Evolutionary conservation across 2,888 invertebrate species (phyloP), one percentile per base, ranked within the genome.

Genomic region (Andrena bicolor): DNA sequence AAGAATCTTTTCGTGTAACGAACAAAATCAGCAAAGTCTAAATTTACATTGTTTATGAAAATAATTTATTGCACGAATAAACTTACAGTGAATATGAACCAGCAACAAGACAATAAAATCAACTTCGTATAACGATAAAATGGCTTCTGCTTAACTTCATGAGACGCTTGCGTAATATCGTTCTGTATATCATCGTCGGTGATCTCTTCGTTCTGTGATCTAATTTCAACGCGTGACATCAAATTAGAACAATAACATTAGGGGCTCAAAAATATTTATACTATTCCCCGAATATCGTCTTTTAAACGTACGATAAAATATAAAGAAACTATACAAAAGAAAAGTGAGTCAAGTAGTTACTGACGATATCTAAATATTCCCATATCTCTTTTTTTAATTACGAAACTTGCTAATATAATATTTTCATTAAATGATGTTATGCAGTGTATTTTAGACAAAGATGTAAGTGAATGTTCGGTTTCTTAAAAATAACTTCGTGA

Each of bases 71-170:
- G 7, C 1, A 2, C 10, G 5, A 6, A 8, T 28, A 58, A 16
- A 91, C 91, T 90, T 89, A 93, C 94, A 0, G 97, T 96, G 91
- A 97, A 97, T 85, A 96, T 94, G 0, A 96, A 88, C 97, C 97
- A 97, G 68, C 96, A 95, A 0, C 94, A 94, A 2, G 96, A 92
- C 0, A 97, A 94, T 0, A 96, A 84, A 0, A 94, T 92, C 89
- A 97, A 95, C 93, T 96, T 96, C 0, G 94, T 88, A 83, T 94
- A 94, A 10, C 92, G 92, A 70, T 87, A 90, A 63, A 90, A 70
- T 3, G 88, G 81, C 8, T 68, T 87, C 53, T 77, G 86, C 41
- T 85, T 90, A 32, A 26, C 41, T 74, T 86, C 83, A 0, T 73
- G 58, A 2, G 70, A 58, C 5, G 76, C 73, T 4, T 88, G 83